These are phyloP conservation scores for Prunella fulvescens DNA, from an alignment of 2,113 vertebrate species.

Conservation along the genomic window DNA sequence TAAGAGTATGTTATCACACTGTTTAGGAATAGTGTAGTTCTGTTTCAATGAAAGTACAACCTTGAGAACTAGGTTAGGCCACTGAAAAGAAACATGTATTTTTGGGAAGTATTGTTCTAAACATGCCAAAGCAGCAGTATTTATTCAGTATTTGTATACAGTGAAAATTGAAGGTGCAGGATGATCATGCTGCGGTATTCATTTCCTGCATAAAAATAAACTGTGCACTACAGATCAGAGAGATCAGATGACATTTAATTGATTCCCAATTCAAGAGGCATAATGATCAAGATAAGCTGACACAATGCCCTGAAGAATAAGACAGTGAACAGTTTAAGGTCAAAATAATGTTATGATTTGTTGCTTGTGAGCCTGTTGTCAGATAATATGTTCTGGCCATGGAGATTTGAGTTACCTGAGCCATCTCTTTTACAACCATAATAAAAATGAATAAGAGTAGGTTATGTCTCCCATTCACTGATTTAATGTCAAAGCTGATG, in stretches of 20 bases:
- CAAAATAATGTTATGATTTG: neutral
- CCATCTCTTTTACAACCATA: neutral
- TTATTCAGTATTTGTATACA: neutral
- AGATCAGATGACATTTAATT: neutral
- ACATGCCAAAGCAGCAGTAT: neutral
- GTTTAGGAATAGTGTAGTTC: neutral
- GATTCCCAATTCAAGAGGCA: neutral
- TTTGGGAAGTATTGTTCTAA: neutral
- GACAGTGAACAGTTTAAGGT: neutral
- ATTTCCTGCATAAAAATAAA: constrained; percentile 11
- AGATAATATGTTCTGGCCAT: neutral
- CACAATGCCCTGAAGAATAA: neutral
- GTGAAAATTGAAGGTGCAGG: neutral
- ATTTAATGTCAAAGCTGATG: neutral
- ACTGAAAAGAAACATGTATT: neutral
- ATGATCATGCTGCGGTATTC: neutral
- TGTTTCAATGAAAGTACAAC: neutral
- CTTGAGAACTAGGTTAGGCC: neutral
- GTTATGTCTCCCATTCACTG: neutral
- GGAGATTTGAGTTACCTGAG: neutral
- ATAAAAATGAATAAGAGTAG: neutral
- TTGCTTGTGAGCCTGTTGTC: neutral
- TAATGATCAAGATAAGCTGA: neutral
- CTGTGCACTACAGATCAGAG: neutral
- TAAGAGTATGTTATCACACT: neutral